Base-by-base conservation (phyloP, 2,888 invertebrate genomes). In the Hypolimnas misippus region DNA sequence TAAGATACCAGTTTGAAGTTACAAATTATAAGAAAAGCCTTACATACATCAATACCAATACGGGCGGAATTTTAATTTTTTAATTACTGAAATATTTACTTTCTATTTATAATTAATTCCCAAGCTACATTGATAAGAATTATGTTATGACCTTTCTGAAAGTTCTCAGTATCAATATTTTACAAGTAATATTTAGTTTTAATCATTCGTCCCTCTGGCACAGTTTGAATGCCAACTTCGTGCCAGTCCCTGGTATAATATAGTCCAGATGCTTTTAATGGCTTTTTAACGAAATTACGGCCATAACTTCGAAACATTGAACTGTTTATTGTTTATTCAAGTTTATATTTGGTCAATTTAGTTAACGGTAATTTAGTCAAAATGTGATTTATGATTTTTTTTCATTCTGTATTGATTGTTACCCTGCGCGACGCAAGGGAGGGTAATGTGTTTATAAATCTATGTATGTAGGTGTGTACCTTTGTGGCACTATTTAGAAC, bases 241-340 rank as follows among this genome's bases (percentile, higher is more conserved):
- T 65, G 42, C 59, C 58, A 57, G 62, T 57, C 44, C 52, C 19
- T 63, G 65, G n/a, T 5, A 46, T n/a, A 10, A 61, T 66, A 73
- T 66, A 72, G 73, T 72, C 76, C 77, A 78, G 79, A 78, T 78
- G 78, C 56, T 77, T 76, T 76, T 78, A 77, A 79, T 75, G 71
- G 73, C 74, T 76, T 77, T 78, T 76, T 76, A 79, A 78, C 75
- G 67, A 74, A 75, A 77, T 78, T 76, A 77, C 71, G 57, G 68
- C 46, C 63, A 65, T 53, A 69, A 72, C 52, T 59, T 59, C 46
- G 42, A 29, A 29, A 63, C 38, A 59, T 56, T 40, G 55, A 59
- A 59, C 33, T 64, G 57, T 60, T 57, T 64, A 57, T 64, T 60
- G 56, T 5, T 54, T 31, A 46, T 46, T 17, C 19, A 42, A 19